Evolutionary conservation across 23 tunicate genomes (phyloP).

Genomic region (Pegea sp.): DNA sequence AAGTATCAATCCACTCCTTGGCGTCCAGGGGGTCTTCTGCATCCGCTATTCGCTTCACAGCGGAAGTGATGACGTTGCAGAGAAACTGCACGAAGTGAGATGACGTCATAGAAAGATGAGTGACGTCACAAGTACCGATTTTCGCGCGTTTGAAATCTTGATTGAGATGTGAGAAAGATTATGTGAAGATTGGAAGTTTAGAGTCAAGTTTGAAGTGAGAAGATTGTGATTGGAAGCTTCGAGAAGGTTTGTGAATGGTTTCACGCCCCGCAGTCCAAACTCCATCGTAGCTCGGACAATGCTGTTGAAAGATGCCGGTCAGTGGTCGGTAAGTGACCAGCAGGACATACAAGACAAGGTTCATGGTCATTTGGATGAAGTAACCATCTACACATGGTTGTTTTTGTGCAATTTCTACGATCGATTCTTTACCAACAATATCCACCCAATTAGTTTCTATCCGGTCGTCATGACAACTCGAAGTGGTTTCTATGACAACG

Average conservation of each 20-base stretch:
- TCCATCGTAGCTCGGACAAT: conserved; percentile 27
- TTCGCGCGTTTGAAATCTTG: too few species aligned
- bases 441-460: conserved; percentile 33
- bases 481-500: too few species aligned
- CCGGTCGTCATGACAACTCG: too few species aligned
- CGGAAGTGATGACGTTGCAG: conserved; percentile 13
- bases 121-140: too few species aligned
- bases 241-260: conserved; percentile 24
- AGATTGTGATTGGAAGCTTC: too few species aligned
- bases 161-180: too few species aligned
- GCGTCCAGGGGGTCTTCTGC: background rate
- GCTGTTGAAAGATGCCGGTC: too few species aligned
- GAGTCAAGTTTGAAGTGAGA: too few species aligned
- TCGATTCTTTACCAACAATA: conserved; percentile 31
- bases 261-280: conserved; percentile 36
- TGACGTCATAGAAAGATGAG: conserved; percentile 1
- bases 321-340: background rate
- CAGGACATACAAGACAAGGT: conserved; percentile 29
- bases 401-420: conserved; percentile 17
- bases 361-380: conserved; percentile 25
- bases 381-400: conserved; percentile 19
- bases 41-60: conserved; percentile 12
- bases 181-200: too few species aligned
- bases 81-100: too few species aligned
- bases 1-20: conserved; percentile 35